Evolutionary conservation across 2,113 vertebrate genomes (phyloP).

Genomic region (Spilogale gracilis): DNA sequence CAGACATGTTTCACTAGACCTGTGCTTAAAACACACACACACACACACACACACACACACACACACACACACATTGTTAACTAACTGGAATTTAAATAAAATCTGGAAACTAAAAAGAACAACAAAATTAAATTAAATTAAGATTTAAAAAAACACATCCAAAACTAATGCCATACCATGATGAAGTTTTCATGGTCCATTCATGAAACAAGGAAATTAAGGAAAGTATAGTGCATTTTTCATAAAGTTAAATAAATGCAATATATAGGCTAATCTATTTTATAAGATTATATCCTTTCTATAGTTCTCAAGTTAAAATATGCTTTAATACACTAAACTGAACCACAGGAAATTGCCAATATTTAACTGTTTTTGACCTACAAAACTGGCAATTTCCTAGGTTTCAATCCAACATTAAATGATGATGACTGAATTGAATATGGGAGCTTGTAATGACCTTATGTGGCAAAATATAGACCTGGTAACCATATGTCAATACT

Average conservation of each 20-base stretch:
- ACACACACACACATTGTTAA: background rate
- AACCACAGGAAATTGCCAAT: constrained; percentile 63
- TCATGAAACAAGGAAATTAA: constrained; percentile 53
- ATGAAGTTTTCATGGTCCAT: background rate
- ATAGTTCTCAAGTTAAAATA: constrained; percentile 54
- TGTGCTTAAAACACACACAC: background rate
- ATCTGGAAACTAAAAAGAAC: background rate
- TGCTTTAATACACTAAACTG: background rate
- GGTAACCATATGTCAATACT: background rate
- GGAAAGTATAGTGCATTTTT: background rate
- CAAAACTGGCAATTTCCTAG: constrained; percentile 51
- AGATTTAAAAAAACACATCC: background rate
- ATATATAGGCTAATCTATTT: background rate
- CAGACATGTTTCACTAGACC: background rate
- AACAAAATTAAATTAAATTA: background rate
- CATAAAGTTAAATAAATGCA: constrained; percentile 44
- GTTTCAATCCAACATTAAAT: constrained; percentile 28
- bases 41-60: too few relatives aligned
- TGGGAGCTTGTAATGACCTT: background rate
- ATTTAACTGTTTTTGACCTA: constrained; percentile 44
- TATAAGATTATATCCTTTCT: constrained; percentile 29
- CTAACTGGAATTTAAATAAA: background rate
- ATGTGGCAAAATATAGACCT: constrained; percentile 39
- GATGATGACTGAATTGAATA: constrained; percentile 27
- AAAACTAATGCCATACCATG: background rate